These are phyloP conservation scores for Lepidurus arcticus DNA, from an alignment of 1,140 invertebrate genomes.

Conservation along the genomic window DNA sequence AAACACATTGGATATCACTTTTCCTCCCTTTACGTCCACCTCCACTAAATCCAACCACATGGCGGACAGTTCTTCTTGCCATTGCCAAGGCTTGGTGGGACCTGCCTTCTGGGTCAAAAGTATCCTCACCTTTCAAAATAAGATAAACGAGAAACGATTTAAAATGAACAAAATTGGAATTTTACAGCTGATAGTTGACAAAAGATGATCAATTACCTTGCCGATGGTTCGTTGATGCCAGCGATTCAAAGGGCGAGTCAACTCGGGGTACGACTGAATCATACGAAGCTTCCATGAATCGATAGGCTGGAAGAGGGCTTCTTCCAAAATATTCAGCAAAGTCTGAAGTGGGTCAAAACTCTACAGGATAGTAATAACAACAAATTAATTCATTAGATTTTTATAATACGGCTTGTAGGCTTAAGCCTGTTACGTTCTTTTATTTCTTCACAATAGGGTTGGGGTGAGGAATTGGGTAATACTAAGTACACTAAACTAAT, in stretches of 20 bases:
- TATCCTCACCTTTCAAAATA: background rate
- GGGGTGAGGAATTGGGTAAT: slow-evolving; percentile 44
- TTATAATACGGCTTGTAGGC: too few species aligned
- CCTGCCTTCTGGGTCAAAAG: background rate
- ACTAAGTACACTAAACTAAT: slow-evolving; percentile 44
- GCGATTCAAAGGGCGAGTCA: slow-evolving; percentile 30
- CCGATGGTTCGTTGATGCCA: slow-evolving; percentile 23
- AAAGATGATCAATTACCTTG: slow-evolving; percentile 8
- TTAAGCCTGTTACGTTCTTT: too few species aligned
- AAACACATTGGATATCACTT: background rate
- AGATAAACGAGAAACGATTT: background rate
- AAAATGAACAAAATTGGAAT: background rate
- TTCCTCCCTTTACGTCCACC: background rate
- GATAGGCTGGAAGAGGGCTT: slow-evolving; percentile 1
- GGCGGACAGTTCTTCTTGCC: background rate
- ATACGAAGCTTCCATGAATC: slow-evolving; percentile 13
- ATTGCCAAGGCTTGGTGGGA: background rate
- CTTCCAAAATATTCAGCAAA: slow-evolving; percentile 12
- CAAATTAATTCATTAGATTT: background rate
- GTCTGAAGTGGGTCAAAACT: background rate
- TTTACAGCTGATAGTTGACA: background rate
- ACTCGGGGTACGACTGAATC: slow-evolving; percentile 31
- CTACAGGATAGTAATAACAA: background rate
- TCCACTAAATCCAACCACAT: background rate
- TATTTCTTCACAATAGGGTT: slow-evolving; percentile 49